Evolutionary conservation across 92 coral and sea anemone genomes (phyloP), one percentile per base, ranked within the genome.

Genomic region (Epizoanthus ramosus): DNA sequence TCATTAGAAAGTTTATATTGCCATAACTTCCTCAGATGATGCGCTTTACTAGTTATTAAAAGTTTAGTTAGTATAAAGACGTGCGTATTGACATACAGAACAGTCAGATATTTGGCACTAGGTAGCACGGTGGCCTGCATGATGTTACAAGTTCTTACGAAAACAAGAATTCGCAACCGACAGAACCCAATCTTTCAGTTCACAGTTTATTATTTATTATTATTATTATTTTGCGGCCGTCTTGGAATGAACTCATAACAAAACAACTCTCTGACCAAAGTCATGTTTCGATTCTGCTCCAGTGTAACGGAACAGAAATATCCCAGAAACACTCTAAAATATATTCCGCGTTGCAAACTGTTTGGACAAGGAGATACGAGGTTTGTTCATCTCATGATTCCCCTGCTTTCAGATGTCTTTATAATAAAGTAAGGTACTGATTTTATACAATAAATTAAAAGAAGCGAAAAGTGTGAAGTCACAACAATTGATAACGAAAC

Each of bases 161-260:
- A 50, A 9, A 50, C 14, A 50, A 50, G 54, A 50, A 50, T 50
- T 50, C 14, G 54, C 16, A 50, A 50, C 15, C 54, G 3, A 50
- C 54, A 50, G 8, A 50, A 10, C 14, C 54, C 54, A 50, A 12
- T 50, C 15, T 33, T 67, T 19, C 35, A 37, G 72, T 67, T 67
- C 69, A 12, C 15, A 13, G 35, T 25, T 5, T 64, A 17, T 63
- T 9, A 63, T 5, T 67, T 9, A 67, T 67, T 8, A 67, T 67
- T 67, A 17, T 67, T 41, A 67, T 33, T 24, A 67, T 19, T 67
- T 67, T 67, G 72, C 50, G 71, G 71, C 47, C 41, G 33, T 66
- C 39, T 66, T 4, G 47, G 71, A 31, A 66, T 33, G 47, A 66
- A 66, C 71, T 66, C 43, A 66, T 67, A 33, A 33, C 19, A 67